Base-by-base conservation (phyloP, 2,888 invertebrate genomes). In the Drosophila tanythrix region DNA sequence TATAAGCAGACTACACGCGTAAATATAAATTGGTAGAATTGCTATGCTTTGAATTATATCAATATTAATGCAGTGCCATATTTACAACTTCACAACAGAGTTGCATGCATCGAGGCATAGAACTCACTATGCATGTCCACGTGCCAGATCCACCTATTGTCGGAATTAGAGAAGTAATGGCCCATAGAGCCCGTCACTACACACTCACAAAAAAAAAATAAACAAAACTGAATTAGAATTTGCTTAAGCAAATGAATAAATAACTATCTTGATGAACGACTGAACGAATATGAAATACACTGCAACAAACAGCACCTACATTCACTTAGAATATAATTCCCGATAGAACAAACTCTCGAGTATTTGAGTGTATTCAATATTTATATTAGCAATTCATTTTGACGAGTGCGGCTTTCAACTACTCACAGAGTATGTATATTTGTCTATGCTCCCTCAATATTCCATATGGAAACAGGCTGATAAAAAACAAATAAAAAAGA, bases 401-500 rank as follows among this genome's bases (percentile, higher is more conserved):
- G 43, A 40, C n/a, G 62, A 68, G 60, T 68, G 43, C 58, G 57
- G 52, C 35, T 61, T 62, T 59, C 75, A 66, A 80, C 63, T 63
- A 76, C 60, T 71, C 48, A 21, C 35, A 59, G 15, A 36, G 36
- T 33, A 38, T 46, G n/a, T n/a, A 11, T 2, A 8, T 25, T 25
- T 15, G 59, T 27, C 8, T 31, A 35, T 61, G 51, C 31, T 29
- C 53, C 43, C 62, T 50, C 66, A 77, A 65, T 70, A 62, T 60
- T 51, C 84, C 89, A 83, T 83, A 83, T 83, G 83, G 89, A 64
- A 69, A 25, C 65, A 60, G 46, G 61, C 72, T 64, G 58, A 66
- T 73, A 71, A 81, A 89, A 77, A 63, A 56, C 55, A 65, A 77
- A 83, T 70, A 78, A 61, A 73, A 64, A 62, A 76, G 59, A 78